Evolutionary conservation across 2,888 invertebrate species (phyloP).

Genomic region (Oligia strigilis): DNA sequence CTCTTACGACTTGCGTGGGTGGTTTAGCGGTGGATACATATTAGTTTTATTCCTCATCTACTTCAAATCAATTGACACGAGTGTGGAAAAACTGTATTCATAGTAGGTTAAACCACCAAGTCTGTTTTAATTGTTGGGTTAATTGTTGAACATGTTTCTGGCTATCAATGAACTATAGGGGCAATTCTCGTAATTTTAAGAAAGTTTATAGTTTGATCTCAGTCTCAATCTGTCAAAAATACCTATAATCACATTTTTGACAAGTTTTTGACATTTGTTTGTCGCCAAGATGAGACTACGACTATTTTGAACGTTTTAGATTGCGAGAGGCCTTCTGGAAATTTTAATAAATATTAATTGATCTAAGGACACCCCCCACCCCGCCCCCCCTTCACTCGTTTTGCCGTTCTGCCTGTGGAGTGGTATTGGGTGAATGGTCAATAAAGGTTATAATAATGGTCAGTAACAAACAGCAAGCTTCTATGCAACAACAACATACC

Average conservation of each 20-base stretch:
- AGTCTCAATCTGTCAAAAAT: background rate
- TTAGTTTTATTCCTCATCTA: slow-evolving; percentile 65
- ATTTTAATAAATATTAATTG: background rate
- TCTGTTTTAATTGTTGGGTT: slow-evolving; percentile 12
- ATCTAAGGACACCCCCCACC: background rate
- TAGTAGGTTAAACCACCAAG: slow-evolving; percentile 19
- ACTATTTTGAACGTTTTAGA: background rate
- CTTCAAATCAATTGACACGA: slow-evolving; percentile 61
- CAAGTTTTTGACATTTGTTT: too few species aligned
- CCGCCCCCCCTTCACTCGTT: background rate
- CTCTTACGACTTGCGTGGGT: slow-evolving; percentile 63
- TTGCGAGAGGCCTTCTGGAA: background rate
- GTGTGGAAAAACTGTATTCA: slow-evolving; percentile 37
- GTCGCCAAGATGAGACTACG: too few species aligned
- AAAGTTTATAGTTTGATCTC: background rate
- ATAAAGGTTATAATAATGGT: background rate
- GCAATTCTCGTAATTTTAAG: background rate
- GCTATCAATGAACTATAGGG: background rate
- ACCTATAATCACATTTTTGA: too few species aligned
- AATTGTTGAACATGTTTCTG: slow-evolving; percentile 14
- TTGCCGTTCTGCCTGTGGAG: background rate
- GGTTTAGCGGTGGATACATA: slow-evolving; percentile 58
- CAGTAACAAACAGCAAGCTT: background rate
- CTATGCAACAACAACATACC: slow-evolving; percentile 2
- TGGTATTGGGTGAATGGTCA: background rate